Conservation (phyloP, 2,797 vertebrate species). For the Liparis tanakae region DNA sequence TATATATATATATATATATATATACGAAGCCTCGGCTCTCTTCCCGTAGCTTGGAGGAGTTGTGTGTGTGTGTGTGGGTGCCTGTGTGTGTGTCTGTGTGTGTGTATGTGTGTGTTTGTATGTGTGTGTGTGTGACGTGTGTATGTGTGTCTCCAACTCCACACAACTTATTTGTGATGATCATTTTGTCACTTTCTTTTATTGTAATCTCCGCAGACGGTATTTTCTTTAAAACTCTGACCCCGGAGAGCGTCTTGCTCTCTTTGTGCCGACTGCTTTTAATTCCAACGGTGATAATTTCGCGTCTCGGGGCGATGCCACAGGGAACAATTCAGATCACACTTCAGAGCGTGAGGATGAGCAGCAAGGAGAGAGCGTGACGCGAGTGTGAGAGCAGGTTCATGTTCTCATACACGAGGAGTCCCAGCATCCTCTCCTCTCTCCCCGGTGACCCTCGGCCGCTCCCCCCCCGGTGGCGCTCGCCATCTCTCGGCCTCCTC, state of each 20-base stretch:
- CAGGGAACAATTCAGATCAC: background rate
- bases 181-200: constrained; percentile 32
- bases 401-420: background rate
- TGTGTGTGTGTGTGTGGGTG: constrained; percentile 26
- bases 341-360: background rate
- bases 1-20: too few relatives aligned
- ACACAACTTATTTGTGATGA: constrained; percentile 25
- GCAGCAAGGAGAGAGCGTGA: background rate
- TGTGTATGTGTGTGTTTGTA: too few relatives aligned
- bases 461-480: constrained; percentile 37
- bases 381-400: background rate
- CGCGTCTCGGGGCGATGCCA: background rate
- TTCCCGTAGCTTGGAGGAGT: constrained; percentile 53
- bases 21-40: constrained; percentile 42
- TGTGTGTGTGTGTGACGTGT: too few relatives aligned
- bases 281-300: background rate
- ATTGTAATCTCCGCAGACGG: constrained; percentile 3
- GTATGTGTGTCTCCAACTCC: too few relatives aligned
- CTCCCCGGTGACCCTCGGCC: constrained; percentile 44
- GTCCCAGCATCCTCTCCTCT: constrained; percentile 19
- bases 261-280: background rate
- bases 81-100: too few relatives aligned
- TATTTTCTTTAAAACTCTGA: background rate
- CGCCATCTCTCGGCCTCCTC: constrained; percentile 21
- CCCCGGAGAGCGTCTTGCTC: accelerated